These are phyloP conservation scores for Caerostris darwini DNA, from an alignment of 1,140 invertebrate genomes.

Conservation along the genomic window DNA sequence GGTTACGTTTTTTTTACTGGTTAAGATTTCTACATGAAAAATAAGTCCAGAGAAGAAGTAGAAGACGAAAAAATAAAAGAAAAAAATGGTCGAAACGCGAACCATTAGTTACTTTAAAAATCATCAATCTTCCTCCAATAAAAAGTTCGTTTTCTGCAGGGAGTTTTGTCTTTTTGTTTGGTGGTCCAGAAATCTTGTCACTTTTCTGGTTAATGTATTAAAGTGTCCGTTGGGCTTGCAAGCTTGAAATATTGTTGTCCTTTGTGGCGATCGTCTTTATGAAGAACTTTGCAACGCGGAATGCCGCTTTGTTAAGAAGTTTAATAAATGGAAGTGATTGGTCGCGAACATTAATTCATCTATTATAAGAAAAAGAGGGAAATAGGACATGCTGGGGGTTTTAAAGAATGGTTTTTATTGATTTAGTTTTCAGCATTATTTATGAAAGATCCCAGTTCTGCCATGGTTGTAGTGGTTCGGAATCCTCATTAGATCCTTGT, in stretches of 20 bases:
- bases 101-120: slow-evolving; percentile 62
- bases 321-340: not conserved
- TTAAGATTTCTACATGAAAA: not conserved
- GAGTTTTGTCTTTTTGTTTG: slow-evolving; percentile 25
- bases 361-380: no score
- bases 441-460: no score
- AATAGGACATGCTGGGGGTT: no score
- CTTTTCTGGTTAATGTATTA: not conserved
- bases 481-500: no score
- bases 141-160: slow-evolving; percentile 1
- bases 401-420: no score
- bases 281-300: not conserved
- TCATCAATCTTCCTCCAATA: slow-evolving; percentile 41
- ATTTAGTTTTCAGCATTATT: no score
- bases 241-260: not conserved
- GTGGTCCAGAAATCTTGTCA: not conserved
- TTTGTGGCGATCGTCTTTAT: not conserved
- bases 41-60: not conserved
- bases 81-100: not conserved
- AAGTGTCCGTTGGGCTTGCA: not conserved
- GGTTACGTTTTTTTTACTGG: slow-evolving; percentile 3
- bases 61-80: not conserved
- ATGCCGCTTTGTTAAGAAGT: not conserved
- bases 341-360: no score
- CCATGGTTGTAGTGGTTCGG: no score